Evolutionary conservation across 2,888 invertebrate species (phyloP).

Genomic region (Volucella zonaria): DNA sequence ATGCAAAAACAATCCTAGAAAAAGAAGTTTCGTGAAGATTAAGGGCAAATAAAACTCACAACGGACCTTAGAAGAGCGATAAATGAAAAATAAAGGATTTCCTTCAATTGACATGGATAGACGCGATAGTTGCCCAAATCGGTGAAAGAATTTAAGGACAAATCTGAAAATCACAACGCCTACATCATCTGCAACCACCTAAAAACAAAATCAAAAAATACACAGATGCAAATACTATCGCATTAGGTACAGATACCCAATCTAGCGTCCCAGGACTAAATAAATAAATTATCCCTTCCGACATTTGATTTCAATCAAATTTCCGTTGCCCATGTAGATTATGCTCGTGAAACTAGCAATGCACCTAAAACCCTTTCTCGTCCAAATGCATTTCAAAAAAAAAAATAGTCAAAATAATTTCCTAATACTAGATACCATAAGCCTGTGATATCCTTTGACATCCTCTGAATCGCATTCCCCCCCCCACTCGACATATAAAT

Average conservation of each 20-base stretch:
- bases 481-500: slow-evolving; percentile 31
- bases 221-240: slow-evolving; percentile 10
- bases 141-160: too few species aligned
- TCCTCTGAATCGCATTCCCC: neutral
- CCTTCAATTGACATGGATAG: too few species aligned
- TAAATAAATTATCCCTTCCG: slow-evolving; percentile 51
- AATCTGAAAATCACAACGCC: too few species aligned
- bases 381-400: neutral
- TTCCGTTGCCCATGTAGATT: slow-evolving; percentile 19
- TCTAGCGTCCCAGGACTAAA: slow-evolving; percentile 34
- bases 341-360: slow-evolving; percentile 19
- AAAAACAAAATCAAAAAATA: neutral
- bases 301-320: slow-evolving; percentile 51
- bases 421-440: slow-evolving; percentile 22
- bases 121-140: too few species aligned
- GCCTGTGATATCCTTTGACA: too few species aligned
- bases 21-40: too few species aligned
- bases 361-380: slow-evolving; percentile 13
- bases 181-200: too few species aligned
- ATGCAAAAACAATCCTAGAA: too few species aligned
- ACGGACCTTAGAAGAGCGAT: too few species aligned
- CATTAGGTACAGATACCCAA: neutral
- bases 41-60: too few species aligned
- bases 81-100: too few species aligned
- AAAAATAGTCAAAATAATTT: slow-evolving; percentile 42